These are phyloP conservation scores for Passer montanus DNA, from an alignment of 2,113 vertebrate species.

Conservation along the genomic window DNA sequence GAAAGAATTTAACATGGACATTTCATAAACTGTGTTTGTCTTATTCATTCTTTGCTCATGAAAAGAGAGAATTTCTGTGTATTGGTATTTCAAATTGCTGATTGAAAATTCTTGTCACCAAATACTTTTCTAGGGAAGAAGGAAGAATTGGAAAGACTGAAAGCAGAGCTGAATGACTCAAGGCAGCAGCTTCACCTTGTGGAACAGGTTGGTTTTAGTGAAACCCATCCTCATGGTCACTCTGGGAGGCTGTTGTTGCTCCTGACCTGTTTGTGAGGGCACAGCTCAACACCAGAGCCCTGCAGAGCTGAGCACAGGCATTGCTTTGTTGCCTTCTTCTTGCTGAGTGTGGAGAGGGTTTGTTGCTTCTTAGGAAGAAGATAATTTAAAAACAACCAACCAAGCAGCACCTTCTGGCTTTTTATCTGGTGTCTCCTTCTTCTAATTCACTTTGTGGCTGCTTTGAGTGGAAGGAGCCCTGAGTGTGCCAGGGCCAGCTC, in stretches of 20 bases:
- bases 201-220: slow-evolving; percentile 69
- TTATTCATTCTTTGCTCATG: not conserved
- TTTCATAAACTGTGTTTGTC: not conserved
- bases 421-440: not conserved
- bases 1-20: not conserved
- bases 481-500: not conserved
- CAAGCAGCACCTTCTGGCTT: not conserved
- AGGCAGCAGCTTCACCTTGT: slow-evolving; percentile 69
- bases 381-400: not conserved
- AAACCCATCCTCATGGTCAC: rapidly evolving
- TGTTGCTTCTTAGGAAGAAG: not conserved
- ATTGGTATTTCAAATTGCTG: not conserved
- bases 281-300: not conserved
- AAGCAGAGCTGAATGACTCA: slow-evolving; percentile 62
- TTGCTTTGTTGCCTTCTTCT: not conserved
- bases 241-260: not conserved
- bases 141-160: slow-evolving; percentile 69
- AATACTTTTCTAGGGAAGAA: slow-evolving; percentile 69
- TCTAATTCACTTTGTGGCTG: not conserved
- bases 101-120: not conserved
- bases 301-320: not conserved
- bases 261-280: no score
- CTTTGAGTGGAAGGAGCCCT: not conserved
- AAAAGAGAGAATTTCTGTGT: not conserved
- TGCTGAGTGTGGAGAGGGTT: not conserved